Evolutionary conservation across 2,113 vertebrate genomes (phyloP).

Genomic region (Pelvicachromis taeniatus): DNA sequence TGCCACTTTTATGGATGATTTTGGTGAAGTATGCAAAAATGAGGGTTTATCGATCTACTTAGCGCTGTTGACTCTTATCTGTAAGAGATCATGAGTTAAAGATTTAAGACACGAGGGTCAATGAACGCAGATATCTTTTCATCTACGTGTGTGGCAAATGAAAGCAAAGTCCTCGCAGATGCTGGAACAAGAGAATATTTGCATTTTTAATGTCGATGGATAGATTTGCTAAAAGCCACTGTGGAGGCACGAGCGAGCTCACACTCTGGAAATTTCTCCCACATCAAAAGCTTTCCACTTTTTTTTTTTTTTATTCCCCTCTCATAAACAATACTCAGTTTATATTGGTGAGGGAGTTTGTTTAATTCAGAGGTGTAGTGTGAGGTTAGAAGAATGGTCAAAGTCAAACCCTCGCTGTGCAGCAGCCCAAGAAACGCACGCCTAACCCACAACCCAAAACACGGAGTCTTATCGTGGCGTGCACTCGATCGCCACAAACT

Average conservation of each 20-base stretch:
- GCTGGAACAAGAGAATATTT: not conserved
- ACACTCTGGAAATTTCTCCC: not conserved
- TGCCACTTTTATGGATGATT: not conserved
- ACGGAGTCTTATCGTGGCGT: not conserved
- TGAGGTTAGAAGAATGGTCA: not conserved
- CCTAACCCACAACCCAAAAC: not conserved
- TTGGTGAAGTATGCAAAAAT: rapidly evolving
- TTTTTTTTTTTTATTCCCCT: not conserved
- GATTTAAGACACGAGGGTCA: not conserved
- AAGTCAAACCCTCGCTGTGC: not conserved
- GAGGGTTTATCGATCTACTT: rapidly evolving
- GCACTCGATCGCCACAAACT: not conserved
- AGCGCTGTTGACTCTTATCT: not conserved
- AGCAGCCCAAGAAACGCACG: not conserved
- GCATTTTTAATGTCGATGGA: not conserved
- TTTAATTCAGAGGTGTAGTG: constrained; percentile 14
- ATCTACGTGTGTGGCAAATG: not conserved
- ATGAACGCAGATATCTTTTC: not conserved
- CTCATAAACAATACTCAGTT: constrained; percentile 18
- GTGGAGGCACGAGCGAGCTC: not conserved
- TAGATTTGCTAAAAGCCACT: not conserved
- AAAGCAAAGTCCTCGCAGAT: not conserved
- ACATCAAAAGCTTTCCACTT: constrained; percentile 18
- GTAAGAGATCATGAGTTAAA: not conserved
- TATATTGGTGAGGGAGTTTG: not conserved